Conservation (phyloP, 2,797 vertebrate species). For the Sarcoramphus papa region DNA sequence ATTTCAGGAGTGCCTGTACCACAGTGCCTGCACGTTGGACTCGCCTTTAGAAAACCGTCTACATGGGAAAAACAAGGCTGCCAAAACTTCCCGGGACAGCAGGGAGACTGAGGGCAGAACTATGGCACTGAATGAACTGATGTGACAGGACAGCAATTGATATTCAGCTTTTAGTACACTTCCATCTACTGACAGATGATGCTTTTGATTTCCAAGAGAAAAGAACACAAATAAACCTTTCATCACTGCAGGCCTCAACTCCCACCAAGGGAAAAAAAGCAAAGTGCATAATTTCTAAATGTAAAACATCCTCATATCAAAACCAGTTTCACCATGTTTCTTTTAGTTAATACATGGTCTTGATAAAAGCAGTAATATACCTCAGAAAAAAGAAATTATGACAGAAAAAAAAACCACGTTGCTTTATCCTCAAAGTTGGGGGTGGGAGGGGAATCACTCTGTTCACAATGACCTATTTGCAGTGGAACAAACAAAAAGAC, state of each 20-base stretch:
- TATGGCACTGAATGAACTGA: background rate
- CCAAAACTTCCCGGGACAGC: background rate
- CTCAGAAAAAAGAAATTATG: background rate
- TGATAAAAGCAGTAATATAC: background rate
- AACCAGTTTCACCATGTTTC: background rate
- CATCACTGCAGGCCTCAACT: background rate
- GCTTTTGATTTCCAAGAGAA: background rate
- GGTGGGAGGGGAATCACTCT: fast-evolving
- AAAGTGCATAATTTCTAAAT: background rate
- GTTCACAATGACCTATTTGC: background rate
- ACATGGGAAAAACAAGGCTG: background rate
- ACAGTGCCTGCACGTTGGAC: fast-evolving
- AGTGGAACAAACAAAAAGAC: background rate
- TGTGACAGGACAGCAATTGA: background rate
- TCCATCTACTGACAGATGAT: background rate
- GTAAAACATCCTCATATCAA: background rate
- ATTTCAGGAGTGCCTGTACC: background rate
- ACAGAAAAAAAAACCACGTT: background rate
- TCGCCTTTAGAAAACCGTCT: background rate
- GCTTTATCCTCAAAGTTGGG: background rate
- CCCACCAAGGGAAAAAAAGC: background rate
- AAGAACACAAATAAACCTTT: background rate
- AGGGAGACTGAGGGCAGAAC: background rate
- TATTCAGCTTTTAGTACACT: background rate
- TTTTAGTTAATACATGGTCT: background rate